phyloP scores from a whole-genome alignment of 2,797 vertebrate genomes.

The Gorsachius magnificus region DNA sequence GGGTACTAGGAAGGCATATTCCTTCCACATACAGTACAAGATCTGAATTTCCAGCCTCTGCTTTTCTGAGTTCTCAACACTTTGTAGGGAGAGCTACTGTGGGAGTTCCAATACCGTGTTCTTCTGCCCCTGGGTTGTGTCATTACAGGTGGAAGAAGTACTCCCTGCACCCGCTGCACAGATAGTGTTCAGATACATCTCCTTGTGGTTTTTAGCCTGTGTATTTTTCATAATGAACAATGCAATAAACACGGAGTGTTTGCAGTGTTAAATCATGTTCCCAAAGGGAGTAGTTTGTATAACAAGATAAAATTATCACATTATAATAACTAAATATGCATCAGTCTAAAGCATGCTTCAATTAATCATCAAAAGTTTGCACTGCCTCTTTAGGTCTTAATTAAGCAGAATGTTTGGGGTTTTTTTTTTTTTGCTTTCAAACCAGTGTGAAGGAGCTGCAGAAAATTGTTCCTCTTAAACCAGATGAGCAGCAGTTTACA shows the following conservation, averaged over 20 bases:
- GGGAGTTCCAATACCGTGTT: conserved; percentile 2
- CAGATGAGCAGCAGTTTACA: conserved; percentile 48
- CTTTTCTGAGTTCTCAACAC: neutral
- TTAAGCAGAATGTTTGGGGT: conserved; percentile 71
- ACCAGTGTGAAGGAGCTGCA: conserved; percentile 49
- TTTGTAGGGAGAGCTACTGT: neutral
- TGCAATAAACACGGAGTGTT: conserved; percentile 69
- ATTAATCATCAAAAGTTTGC: conserved; percentile 85
- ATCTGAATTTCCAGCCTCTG: neutral
- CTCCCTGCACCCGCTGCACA: conserved; percentile 9
- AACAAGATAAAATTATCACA: conserved; percentile 85
- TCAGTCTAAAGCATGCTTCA: conserved; percentile 79
- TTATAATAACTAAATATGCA: conserved; percentile 84
- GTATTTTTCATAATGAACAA: conserved; percentile 75
- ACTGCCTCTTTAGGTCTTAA: conserved; percentile 80
- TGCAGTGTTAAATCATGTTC: conserved; percentile 78
- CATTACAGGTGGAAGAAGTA: conserved; percentile 35
- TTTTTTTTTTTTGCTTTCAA: conserved; percentile 55
- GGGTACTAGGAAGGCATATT: neutral
- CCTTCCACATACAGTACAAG: neutral
- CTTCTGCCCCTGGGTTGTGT: conserved; percentile 29
- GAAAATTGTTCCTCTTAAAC: conserved; percentile 55
- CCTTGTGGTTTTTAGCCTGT: conserved; percentile 61
- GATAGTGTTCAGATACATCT: conserved; percentile 45
- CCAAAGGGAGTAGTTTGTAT: conserved; percentile 78